phyloP scores from a whole-genome alignment of 1,140 invertebrate genomes.

The Bombus sylvicola region DNA sequence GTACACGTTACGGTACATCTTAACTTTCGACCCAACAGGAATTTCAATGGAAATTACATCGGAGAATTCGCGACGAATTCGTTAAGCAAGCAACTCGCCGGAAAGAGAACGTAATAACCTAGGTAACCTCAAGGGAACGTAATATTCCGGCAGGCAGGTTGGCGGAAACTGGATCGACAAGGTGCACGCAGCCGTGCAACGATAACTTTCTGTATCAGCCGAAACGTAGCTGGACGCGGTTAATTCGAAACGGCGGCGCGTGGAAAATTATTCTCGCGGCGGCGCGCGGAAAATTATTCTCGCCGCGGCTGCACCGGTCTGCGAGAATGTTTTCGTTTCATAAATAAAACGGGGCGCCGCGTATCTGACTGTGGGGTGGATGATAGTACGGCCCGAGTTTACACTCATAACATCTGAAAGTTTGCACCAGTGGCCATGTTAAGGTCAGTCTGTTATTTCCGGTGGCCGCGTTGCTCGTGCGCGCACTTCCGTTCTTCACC shows the following conservation, averaged over 20 bases:
- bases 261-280: not conserved
- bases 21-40: constrained; percentile 17
- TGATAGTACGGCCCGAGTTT: constrained; percentile 48
- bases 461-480: constrained; percentile 27
- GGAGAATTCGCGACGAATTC: constrained; percentile 5
- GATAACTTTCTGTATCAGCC: constrained; percentile 29
- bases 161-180: not conserved
- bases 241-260: constrained; percentile 35
- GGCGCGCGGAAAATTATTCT: constrained; percentile 4
- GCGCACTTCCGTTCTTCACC: not conserved
- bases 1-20: not conserved
- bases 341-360: constrained; percentile 47
- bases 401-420: constrained; percentile 63
- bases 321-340: constrained; percentile 52
- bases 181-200: not conserved
- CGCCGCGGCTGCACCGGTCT: not conserved
- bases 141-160: not conserved
- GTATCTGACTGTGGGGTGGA: not conserved
- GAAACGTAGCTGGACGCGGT: constrained; percentile 18
- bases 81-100: not conserved
- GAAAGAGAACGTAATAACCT: not conserved
- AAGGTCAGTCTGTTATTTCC: constrained; percentile 57
- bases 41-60: constrained; percentile 49
- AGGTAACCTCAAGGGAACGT: not conserved
- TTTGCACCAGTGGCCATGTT: constrained; percentile 49